Conservation (phyloP, 1,140 invertebrate genomes). For the Danaus melanippus region DNA sequence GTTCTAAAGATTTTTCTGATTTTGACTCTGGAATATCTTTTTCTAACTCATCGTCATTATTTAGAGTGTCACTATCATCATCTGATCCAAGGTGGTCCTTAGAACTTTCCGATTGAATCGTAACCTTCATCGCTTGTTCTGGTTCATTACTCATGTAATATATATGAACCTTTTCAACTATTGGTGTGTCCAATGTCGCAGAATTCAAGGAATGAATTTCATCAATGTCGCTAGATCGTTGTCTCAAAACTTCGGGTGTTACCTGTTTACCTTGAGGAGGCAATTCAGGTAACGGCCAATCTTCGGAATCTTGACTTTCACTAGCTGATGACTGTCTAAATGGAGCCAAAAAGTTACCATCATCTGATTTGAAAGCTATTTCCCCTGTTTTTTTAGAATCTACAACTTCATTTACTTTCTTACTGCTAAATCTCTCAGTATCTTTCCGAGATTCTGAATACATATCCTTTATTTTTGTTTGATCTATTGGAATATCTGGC, state of each 20-base stretch:
- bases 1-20: constrained; percentile 45
- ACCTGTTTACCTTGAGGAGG: constrained; percentile 54
- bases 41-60: constrained; percentile 72
- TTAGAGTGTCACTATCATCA: constrained; percentile 74
- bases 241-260: constrained; percentile 45
- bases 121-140: constrained; percentile 79
- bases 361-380: constrained; percentile 12
- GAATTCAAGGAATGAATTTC: constrained; percentile 86
- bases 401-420: constrained; percentile 30
- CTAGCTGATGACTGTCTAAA: constrained; percentile 63
- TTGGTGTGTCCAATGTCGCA: constrained; percentile 76
- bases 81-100: constrained; percentile 74
- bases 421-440: constrained; percentile 33
- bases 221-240: constrained; percentile 76
- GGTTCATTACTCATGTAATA: constrained; percentile 85
- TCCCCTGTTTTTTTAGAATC: constrained; percentile 33
- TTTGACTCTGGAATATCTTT: constrained; percentile 62
- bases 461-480: constrained; percentile 71
- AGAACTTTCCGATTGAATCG: constrained; percentile 74
- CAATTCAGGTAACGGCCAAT: constrained; percentile 79
- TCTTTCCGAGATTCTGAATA: constrained; percentile 65
- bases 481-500: constrained; percentile 85
- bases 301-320: constrained; percentile 78
- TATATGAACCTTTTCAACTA: constrained; percentile 86
- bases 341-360: constrained; percentile 27